These are phyloP conservation scores for Poecilia picta DNA, from an alignment of 2,797 vertebrate genomes.

Conservation along the genomic window DNA sequence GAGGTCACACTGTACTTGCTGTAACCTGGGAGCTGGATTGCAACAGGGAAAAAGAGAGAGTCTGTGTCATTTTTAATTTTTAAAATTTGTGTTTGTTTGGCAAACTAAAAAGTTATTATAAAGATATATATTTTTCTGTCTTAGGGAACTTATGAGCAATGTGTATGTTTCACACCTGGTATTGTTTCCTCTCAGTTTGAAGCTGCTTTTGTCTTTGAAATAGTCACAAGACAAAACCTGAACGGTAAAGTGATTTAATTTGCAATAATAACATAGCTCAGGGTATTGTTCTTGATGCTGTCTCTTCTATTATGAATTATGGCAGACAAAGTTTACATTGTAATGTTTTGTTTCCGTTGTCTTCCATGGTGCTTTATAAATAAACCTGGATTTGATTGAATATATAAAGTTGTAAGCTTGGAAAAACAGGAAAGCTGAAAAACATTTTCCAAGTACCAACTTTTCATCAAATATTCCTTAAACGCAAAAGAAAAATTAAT, in stretches of 20 bases:
- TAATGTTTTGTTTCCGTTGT: background rate
- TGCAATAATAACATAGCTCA: background rate
- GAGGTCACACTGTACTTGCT: conserved; percentile 11
- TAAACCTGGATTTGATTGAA: background rate
- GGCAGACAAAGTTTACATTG: background rate
- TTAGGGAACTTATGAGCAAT: background rate
- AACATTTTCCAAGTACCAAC: background rate
- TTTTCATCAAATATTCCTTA: background rate
- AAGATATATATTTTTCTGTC: background rate
- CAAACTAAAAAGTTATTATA: background rate
- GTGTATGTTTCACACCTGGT: conserved; percentile 10
- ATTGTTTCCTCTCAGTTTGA: conserved; percentile 7
- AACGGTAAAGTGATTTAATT: background rate
- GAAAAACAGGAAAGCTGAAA: background rate
- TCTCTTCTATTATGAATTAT: background rate
- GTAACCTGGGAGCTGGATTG: conserved; percentile 9
- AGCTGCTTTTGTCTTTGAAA: background rate
- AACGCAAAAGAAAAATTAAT: background rate
- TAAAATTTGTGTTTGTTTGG: conserved; percentile 2
- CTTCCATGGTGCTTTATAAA: background rate
- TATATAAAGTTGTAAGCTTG: background rate
- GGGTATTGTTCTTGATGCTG: background rate
- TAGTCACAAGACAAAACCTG: background rate
- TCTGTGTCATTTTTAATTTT: conserved; percentile 5
- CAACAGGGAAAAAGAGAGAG: conserved; percentile 11